These are phyloP conservation scores for Perizoma affinitatum DNA, from an alignment of 2,888 invertebrate genomes.

Conservation along the genomic window DNA sequence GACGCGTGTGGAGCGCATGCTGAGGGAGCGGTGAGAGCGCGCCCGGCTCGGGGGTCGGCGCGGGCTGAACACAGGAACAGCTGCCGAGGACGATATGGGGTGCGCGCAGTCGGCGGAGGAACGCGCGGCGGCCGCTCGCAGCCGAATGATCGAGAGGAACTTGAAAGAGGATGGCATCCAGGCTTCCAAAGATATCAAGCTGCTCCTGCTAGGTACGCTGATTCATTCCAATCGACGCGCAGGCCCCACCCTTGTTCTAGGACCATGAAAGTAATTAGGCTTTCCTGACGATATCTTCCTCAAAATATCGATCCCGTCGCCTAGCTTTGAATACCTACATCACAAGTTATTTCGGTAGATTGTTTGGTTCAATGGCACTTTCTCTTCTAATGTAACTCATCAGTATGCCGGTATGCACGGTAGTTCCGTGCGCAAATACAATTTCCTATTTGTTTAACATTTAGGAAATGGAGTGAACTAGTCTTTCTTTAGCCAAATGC, in stretches of 20 bases:
- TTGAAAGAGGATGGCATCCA: constrained; percentile 99
- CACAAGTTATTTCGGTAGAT: constrained; percentile 22
- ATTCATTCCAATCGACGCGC: constrained; percentile 35
- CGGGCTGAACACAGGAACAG: constrained; percentile 78
- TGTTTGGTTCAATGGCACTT: constrained; percentile 50
- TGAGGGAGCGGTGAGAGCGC: constrained; percentile 85
- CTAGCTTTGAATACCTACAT: constrained; percentile 15
- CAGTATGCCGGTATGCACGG: constrained; percentile 66
- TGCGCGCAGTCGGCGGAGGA: constrained; percentile 99
- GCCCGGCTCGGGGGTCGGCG: constrained; percentile 83
- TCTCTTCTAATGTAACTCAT: constrained; percentile 64
- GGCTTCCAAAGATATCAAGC: constrained; percentile 99
- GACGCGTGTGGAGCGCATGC: constrained; percentile 79
- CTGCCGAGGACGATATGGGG: constrained; percentile 92
- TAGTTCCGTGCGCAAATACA: constrained; percentile 70
- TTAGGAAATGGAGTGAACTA: constrained; percentile 48
- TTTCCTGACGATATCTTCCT: constrained; percentile 27
- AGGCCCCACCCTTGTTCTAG: constrained; percentile 74
- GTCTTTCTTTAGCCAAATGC: constrained; percentile 21
- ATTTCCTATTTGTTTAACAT: constrained; percentile 59
- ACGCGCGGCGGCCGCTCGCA: constrained; percentile 98
- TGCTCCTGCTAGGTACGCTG: constrained; percentile 95
- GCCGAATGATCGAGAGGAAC: constrained; percentile 98
- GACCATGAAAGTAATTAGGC: constrained; percentile 35
- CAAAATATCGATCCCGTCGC: constrained; percentile 31